These are phyloP conservation scores for Sparus aurata DNA, from an alignment of 2,797 vertebrate species.

Conservation along the genomic window DNA sequence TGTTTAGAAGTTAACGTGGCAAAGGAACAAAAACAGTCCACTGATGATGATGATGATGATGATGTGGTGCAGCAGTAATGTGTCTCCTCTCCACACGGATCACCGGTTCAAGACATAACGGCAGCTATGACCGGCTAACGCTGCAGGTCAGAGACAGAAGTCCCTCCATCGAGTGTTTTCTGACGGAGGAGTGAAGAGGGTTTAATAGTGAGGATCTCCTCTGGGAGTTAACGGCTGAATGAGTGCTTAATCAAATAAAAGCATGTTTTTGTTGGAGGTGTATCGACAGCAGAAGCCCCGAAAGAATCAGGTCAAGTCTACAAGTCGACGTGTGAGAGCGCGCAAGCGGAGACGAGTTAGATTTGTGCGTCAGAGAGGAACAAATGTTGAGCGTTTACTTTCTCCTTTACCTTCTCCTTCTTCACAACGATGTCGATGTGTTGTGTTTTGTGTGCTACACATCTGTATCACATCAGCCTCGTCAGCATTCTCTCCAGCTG, in stretches of 20 bases:
- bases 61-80: conserved; percentile 17
- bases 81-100: background rate
- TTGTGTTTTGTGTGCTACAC: too few species aligned
- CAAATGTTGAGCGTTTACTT: too few species aligned
- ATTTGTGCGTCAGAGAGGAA: too few species aligned
- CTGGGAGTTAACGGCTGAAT: conserved; percentile 14
- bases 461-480: too few species aligned
- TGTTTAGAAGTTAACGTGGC: conserved; percentile 34
- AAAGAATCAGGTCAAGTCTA: background rate
- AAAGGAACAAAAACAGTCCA: conserved; percentile 12
- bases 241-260: conserved; percentile 25
- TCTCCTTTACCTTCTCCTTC: too few species aligned
- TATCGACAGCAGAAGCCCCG: background rate
- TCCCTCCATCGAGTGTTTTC: conserved; percentile 1
- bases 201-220: conserved; percentile 13
- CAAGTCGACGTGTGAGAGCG: background rate
- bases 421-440: too few species aligned
- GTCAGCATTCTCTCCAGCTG: too few species aligned
- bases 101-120: conserved; percentile 7
- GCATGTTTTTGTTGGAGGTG: background rate
- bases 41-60: background rate
- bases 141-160: conserved; percentile 22
- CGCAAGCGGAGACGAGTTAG: too few species aligned
- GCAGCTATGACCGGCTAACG: conserved; percentile 19
- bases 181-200: background rate